Base-by-base conservation (phyloP, 1,140 invertebrate genomes). In the Drosophila seguyi region DNA sequence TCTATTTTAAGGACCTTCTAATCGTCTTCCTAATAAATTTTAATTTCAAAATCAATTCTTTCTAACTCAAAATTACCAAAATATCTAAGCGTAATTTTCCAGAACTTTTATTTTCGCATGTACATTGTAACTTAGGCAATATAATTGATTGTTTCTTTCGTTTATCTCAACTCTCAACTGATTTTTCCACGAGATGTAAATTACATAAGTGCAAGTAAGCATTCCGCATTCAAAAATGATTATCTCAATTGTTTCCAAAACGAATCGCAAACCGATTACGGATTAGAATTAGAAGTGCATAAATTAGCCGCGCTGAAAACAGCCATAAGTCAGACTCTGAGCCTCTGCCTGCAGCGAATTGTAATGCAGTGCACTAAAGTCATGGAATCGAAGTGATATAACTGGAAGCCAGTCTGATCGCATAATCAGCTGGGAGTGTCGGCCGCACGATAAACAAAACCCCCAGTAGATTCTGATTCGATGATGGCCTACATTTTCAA, bases 401-500 rank as follows among this genome's bases (percentile, higher is more conserved):
- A 71, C 67, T 31, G 20, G 20, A 50, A 69, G 31, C 31, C 22
- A 16, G 27, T 6, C 47, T 50, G 27, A 50, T 39, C 61, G 7
- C 42, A 39, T 67, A 65, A 57, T 47, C 50, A 31, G 13, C 25
- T 71, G 34, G 41, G 22, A 29, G 42, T 45, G 13, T 36, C 18
- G 58, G 66, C 48, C 13, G 27, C 44, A 29, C n/a, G 71, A 55
- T 65, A 75, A 39, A 66, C 34, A 25, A 34, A 48, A 34, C 50
- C 20, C 20, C 41, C 16, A 39, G 31, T 36, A 18, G 53, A 76
- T 68, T 77, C 47, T 57, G 1, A 16, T 42, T 42, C 39, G 60
- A 75, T 77, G 73, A 52, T 77, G 73, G 42, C 74, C 74, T 60
- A 77, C 55, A 56, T 74, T 62, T 68, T 57, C 36, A 45, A 38